Evolutionary conservation across 2,888 invertebrate genomes (phyloP), one percentile per base, ranked within the genome.

Genomic region (Tenthredo distinguenda): DNA sequence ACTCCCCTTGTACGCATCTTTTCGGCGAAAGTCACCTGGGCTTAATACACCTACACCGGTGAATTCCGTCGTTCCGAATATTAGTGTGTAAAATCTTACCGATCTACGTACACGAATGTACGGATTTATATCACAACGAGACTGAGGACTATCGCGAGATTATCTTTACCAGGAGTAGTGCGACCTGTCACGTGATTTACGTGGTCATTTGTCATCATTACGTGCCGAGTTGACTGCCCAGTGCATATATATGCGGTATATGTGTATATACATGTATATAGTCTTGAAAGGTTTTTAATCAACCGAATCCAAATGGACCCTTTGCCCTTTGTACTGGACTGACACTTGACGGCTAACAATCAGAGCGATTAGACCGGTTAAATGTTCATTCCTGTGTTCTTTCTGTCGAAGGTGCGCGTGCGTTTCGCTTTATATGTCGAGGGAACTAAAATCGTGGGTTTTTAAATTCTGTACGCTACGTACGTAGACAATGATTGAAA

Each of bases 131-230:
- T 50, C 50, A 9, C 21, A 26, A 55, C 15, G 15, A 26, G 10
- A 58, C 26, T 37, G 31, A 15, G 15, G 47, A 43, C 83, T 68
- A 83, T 83, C 40, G 65, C 76, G 84, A 84, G 86, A 84, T 86
- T 84, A 86, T 86, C 85, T 86, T 87, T 85, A 87, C 86, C 87
- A 85, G 86, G 88, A 88, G 88, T 89, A 34, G 88, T 88, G 87
- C 87, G 88, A 87, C 87, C 88, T 88, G 90, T 89, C 91, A 87
- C 87, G 88, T 90, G 90, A 90, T 91, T 90, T 90, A 90, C 89
- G 88, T 87, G 86, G 89, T 90, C 90, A 91, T 91, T 91, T 91
- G 91, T 91, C 90, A 91, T 91, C 91, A 90, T 91, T 91, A 91
- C 88, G 89, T 86, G 86, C 88, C 87, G 88, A 87, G 87, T 87